Evolutionary conservation across 1,140 invertebrate genomes (phyloP), one percentile per base, ranked within the genome.

Genomic region (Leptinotarsa undecemlineata): DNA sequence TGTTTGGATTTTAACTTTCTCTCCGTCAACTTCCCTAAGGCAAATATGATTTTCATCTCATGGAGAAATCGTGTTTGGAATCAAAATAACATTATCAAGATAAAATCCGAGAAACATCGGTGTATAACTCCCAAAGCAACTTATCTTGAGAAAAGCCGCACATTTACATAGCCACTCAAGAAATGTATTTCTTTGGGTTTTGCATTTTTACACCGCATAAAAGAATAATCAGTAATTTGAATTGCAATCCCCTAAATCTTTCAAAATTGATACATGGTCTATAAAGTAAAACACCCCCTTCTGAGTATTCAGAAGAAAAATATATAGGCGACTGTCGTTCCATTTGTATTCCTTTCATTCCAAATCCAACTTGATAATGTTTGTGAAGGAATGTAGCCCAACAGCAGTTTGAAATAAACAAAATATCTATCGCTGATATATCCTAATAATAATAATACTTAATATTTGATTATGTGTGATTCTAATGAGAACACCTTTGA

Each of bases 241-340:
- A 82, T 82, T 82, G 81, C 81, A 77, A 82, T 78, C 77, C 81
- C 68, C 74, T 82, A 81, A 82, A 82, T 82, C 81, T 78, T 81
- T 81, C 81, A 82, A 77, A 82, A 78, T 81, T 82, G 81, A 82
- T 81, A 81, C 78, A 82, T 78, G 75, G 77, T 76, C 78, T 72
- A 70, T 70, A 68, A 68, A 42, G 33, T 42, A n/a, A n/a, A 68
- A n/a, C 23, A 42, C 19, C 42, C 42, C 13, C 15, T 13, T 33
- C 42, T 13, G 42, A 42, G 51, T 17, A 19, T 57, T 57, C 51
- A 19, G 51, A 57, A 57, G 51, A n/a, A 57, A 57, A 57, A 57
- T 57, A 57, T 3, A 19, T 57, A 57, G 6, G 15, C 15, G 51
- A 19, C 51, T 57, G 51, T 57, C 4, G 17, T 57, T 57, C n/a